These are phyloP conservation scores for Tupaia tana DNA, from an alignment of 2,113 vertebrate genomes.

Conservation along the genomic window DNA sequence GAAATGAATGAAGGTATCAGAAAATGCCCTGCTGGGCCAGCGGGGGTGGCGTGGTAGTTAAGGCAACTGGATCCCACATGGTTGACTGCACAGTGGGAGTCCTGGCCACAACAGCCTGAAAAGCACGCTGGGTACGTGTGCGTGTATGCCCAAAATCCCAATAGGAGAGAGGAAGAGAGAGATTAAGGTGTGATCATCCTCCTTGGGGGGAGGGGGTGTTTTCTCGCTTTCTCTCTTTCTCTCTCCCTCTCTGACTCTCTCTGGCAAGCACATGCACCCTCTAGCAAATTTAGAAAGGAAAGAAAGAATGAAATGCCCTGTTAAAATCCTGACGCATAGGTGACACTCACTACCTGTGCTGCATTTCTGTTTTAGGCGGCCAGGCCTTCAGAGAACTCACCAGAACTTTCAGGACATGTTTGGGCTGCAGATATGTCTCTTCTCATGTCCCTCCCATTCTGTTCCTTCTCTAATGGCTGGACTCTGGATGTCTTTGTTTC, in stretches of 20 bases:
- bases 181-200: too few relatives aligned
- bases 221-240: too few relatives aligned
- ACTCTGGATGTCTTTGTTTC: conserved; percentile 28
- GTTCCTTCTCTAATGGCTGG: background rate
- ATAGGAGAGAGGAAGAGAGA: too few relatives aligned
- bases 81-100: too few relatives aligned
- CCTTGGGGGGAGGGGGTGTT: too few relatives aligned
- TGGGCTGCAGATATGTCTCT: background rate
- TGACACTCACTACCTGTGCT: background rate
- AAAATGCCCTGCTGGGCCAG: background rate
- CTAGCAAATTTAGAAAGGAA: background rate
- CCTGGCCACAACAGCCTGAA: too few relatives aligned
- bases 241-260: too few relatives aligned
- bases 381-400: background rate
- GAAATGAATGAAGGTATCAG: background rate
- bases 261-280: too few relatives aligned
- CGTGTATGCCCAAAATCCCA: too few relatives aligned
- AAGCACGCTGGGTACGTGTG: too few relatives aligned
- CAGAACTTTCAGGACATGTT: background rate
- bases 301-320: background rate
- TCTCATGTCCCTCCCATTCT: background rate
- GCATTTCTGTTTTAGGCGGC: background rate
- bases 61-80: too few relatives aligned
- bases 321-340: background rate
- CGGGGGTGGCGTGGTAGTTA: too few relatives aligned